Conservation (phyloP, 2,888 invertebrate species). For the Scaeva pyrastri region DNA sequence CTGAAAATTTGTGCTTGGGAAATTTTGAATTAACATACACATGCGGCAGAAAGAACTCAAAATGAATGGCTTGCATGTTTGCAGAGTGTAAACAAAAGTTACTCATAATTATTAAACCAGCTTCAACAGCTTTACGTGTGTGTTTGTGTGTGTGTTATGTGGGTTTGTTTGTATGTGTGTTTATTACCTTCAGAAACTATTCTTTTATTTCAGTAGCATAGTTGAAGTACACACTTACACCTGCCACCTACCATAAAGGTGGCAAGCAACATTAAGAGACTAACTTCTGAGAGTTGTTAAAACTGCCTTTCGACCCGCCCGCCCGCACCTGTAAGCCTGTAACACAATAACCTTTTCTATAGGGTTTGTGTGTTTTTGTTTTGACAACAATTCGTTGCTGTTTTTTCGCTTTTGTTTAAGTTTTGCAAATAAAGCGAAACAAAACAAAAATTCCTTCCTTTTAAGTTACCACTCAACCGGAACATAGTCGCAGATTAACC, state of each 20-base stretch:
- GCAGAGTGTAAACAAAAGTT: slow-evolving; percentile 71
- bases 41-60: slow-evolving; percentile 40
- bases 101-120: slow-evolving; percentile 73
- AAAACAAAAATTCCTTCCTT: slow-evolving; percentile 59
- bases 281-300: slow-evolving; percentile 73
- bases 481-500: slow-evolving; percentile 71
- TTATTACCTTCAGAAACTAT: slow-evolving; percentile 14
- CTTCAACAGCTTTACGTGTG: slow-evolving; percentile 36
- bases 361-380: slow-evolving; percentile 58
- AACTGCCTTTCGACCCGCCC: slow-evolving; percentile 63
- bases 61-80: slow-evolving; percentile 63
- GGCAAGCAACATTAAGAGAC: slow-evolving; percentile 72
- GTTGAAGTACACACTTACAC: slow-evolving; percentile 74
- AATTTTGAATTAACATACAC: slow-evolving; percentile 61
- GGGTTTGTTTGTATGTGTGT: not conserved
- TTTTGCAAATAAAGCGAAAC: slow-evolving; percentile 59
- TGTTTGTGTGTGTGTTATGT: not conserved
- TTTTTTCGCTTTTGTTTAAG: slow-evolving; percentile 39
- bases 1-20: slow-evolving; percentile 64
- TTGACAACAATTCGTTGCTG: slow-evolving; percentile 54
- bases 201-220: slow-evolving; percentile 61
- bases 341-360: slow-evolving; percentile 12
- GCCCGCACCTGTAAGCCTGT: slow-evolving; percentile 61
- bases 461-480: slow-evolving; percentile 66
- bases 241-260: slow-evolving; percentile 74